phyloP scores from a whole-genome alignment of 2,888 invertebrate genomes.

The Leptopterna dolabrata region DNA sequence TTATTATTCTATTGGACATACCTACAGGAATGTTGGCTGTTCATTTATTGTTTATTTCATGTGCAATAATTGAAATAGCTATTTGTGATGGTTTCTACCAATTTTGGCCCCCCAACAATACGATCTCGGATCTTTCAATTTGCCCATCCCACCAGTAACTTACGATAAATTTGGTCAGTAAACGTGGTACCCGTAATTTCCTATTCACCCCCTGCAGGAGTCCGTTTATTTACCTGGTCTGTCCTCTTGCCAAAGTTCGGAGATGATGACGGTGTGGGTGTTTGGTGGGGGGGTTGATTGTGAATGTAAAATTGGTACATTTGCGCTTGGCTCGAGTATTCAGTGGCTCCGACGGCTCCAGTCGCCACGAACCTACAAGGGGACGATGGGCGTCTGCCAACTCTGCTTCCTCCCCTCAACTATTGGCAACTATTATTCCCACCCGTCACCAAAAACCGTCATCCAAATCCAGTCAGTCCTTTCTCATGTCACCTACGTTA shows the following conservation, averaged over 20 bases:
- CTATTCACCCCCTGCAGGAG: not conserved
- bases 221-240: not conserved
- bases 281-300: slow-evolving; percentile 13
- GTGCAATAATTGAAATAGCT: no score
- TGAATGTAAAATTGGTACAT: slow-evolving; percentile 53
- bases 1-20: no score
- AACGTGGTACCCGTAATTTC: not conserved
- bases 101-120: no score
- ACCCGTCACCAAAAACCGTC: no score
- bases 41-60: no score
- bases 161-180: no score
- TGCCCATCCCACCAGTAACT: no score
- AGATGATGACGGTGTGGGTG: not conserved
- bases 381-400: slow-evolving; percentile 32
- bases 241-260: slow-evolving; percentile 10
- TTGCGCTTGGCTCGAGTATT: slow-evolving; percentile 44
- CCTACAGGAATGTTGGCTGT: no score
- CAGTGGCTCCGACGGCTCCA: not conserved
- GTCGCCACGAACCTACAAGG: slow-evolving; percentile 6
- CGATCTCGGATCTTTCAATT: no score
- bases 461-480: no score
- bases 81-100: no score
- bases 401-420: not conserved
- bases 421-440: slow-evolving; percentile 32
- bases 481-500: no score